Conservation (phyloP, 2,113 vertebrate genomes). For the Hemicordylus capensis region DNA sequence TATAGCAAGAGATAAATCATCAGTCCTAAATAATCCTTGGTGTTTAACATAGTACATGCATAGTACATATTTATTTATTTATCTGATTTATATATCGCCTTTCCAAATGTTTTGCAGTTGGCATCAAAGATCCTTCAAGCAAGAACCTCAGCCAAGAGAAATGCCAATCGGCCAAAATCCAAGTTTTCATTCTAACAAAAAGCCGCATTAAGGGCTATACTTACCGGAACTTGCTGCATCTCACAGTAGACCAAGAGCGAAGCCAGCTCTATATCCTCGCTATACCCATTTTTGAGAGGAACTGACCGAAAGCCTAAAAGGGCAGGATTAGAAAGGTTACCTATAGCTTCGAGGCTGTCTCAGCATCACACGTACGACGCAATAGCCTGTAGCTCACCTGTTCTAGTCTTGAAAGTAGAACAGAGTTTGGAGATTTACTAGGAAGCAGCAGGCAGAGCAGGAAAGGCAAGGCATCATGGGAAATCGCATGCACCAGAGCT, state of each 20-base stretch:
- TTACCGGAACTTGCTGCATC: slow-evolving; percentile 88
- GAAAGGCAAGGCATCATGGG: not conserved
- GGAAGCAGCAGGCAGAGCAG: slow-evolving; percentile 19
- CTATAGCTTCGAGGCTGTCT: not conserved
- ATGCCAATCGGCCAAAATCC: not conserved
- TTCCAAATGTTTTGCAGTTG: fast-evolving
- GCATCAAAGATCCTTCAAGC: not conserved
- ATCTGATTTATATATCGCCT: too few relatives aligned
- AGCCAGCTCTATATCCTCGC: slow-evolving; percentile 90
- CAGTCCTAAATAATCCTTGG: too few relatives aligned
- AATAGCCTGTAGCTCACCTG: slow-evolving; percentile 9
- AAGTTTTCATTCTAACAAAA: not conserved
- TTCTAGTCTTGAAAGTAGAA: slow-evolving; percentile 19
- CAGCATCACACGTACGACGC: not conserved
- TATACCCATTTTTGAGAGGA: slow-evolving; percentile 92
- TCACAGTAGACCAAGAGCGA: slow-evolving; percentile 90
- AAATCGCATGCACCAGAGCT: slow-evolving; percentile 32
- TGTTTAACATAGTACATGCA: too few relatives aligned
- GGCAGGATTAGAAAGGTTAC: not conserved
- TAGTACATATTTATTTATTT: too few relatives aligned
- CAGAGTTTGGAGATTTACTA: slow-evolving; percentile 22
- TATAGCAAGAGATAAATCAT: too few relatives aligned
- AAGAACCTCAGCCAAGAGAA: not conserved
- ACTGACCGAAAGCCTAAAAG: slow-evolving; percentile 89
- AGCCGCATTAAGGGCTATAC: not conserved